phyloP scores from a whole-genome alignment of 53 echinoderm and acorn worm species.

The Arbacia lixula region DNA sequence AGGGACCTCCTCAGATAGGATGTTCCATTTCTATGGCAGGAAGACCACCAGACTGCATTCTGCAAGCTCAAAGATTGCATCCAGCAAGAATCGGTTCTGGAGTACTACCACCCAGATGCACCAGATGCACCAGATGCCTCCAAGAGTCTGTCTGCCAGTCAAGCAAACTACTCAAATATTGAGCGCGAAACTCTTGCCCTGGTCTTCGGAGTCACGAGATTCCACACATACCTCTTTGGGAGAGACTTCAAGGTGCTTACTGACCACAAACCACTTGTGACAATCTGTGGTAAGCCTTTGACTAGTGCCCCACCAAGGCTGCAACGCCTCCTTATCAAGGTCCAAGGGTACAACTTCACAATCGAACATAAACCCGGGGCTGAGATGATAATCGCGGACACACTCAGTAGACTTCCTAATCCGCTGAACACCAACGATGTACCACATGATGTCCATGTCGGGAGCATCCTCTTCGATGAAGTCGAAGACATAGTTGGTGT shows the following conservation, averaged over 20 bases:
- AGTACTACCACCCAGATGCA: conserved; percentile 32
- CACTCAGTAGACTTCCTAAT: conserved; percentile 69
- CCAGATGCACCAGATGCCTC: conserved; percentile 49
- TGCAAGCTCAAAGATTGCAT: conserved; percentile 36
- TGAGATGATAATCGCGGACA: conserved; percentile 60
- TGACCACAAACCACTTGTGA: conserved; percentile 74
- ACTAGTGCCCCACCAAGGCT: conserved; percentile 65
- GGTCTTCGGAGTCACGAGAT: conserved; percentile 59
- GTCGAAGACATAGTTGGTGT: background rate
- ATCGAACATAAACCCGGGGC: conserved; percentile 56
- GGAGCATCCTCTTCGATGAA: conserved; percentile 10
- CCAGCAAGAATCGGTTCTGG: background rate
- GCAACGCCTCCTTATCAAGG: conserved; percentile 67
- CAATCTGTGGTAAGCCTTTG: conserved; percentile 70
- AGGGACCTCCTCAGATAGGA: conserved; percentile 38
- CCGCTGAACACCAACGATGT: conserved; percentile 35
- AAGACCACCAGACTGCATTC: conserved; percentile 58
- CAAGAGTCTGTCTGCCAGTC: conserved; percentile 63
- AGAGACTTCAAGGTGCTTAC: conserved; percentile 54
- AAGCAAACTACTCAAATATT: conserved; percentile 74
- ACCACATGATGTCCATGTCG: conserved; percentile 42
- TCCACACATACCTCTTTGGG: conserved; percentile 71
- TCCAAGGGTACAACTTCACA: conserved; percentile 68
- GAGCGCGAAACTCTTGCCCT: conserved; percentile 65
- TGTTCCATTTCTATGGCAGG: conserved; percentile 55